Percentiles rank a stretch among this genome's conserved stretches.
phyloP scores from a whole-genome alignment of 2,113 vertebrate species.

The Phainopepla nitens region DNA sequence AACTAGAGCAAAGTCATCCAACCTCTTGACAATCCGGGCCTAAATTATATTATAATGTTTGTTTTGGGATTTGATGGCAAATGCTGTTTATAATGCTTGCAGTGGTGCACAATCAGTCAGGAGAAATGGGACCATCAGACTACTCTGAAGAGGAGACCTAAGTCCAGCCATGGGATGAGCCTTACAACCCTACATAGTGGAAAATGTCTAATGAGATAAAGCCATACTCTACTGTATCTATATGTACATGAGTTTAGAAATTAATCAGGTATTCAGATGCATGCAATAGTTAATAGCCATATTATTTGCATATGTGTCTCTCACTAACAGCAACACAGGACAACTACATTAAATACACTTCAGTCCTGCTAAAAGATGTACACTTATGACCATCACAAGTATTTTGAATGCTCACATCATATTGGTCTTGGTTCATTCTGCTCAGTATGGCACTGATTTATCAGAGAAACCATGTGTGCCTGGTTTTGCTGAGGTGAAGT shows the following conservation, averaged over 20 bases:
- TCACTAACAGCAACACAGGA: neutral
- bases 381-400: neutral
- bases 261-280: neutral
- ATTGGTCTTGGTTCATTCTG: neutral
- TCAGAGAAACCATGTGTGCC: neutral
- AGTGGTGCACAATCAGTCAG: neutral
- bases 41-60: neutral
- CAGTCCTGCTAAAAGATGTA: neutral
- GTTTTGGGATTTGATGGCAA: neutral
- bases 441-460: neutral
- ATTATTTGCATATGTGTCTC: neutral
- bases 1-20: neutral
- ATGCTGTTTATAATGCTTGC: neutral
- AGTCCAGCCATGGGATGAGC: neutral
- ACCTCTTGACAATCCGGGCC: neutral
- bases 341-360: neutral
- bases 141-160: neutral
- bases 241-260: neutral
- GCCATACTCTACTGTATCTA: neutral
- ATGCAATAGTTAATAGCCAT: neutral
- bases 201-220: neutral
- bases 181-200: neutral
- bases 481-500: neutral
- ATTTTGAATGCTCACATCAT: neutral
- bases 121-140: neutral